Evolutionary conservation across 2,797 vertebrate genomes (phyloP).

Genomic region (Chrosomus eos): DNA sequence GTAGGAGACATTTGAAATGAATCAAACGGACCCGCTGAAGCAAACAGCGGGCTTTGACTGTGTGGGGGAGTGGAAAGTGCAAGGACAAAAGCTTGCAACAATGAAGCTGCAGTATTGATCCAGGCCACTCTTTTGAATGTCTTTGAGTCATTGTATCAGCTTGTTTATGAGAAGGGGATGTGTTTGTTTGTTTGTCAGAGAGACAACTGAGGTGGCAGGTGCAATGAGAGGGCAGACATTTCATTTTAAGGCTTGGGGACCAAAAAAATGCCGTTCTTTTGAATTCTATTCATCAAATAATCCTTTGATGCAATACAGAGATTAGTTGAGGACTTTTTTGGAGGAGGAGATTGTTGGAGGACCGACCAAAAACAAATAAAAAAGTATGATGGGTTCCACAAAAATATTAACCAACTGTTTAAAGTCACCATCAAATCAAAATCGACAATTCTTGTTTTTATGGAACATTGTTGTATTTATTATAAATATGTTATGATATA

Average conservation of each 20-base stretch:
- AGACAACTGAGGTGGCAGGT: neutral
- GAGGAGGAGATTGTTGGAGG: too few species aligned
- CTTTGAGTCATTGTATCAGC: slow-evolving; percentile 15
- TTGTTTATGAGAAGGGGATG: neutral
- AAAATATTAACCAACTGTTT: too few species aligned
- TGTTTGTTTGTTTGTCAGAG: neutral
- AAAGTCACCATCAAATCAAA: too few species aligned
- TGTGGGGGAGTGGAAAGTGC: neutral
- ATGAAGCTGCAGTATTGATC: slow-evolving; percentile 10
- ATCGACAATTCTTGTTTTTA: too few species aligned
- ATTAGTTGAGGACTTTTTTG: too few species aligned
- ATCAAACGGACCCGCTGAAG: neutral
- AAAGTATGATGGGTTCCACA: neutral
- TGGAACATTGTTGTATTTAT: too few species aligned
- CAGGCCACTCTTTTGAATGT: neutral
- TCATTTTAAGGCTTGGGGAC: neutral
- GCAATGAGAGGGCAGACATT: neutral
- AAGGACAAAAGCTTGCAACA: slow-evolving; percentile 2
- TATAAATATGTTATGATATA: too few species aligned
- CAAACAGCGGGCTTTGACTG: neutral
- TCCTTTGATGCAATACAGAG: neutral
- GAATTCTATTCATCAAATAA: neutral
- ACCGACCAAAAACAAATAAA: too few species aligned
- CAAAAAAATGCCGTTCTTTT: neutral
- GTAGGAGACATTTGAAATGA: slow-evolving; percentile 6